Conservation (phyloP, 2,888 invertebrate species). For the Hirtodrosophila trivittata region DNA sequence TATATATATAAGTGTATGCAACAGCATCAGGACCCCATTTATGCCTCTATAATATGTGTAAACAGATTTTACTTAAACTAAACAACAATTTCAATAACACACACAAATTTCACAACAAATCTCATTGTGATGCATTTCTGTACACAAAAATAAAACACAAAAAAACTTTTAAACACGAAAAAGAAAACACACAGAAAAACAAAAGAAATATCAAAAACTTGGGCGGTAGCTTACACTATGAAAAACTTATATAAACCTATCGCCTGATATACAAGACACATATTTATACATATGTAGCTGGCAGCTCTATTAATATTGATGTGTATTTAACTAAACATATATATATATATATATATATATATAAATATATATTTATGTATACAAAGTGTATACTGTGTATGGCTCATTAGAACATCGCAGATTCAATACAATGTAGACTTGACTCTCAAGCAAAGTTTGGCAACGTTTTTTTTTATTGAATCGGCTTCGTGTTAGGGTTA, state of each 20-base stretch:
- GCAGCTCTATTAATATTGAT: constrained; percentile 1
- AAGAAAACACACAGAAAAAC: neutral
- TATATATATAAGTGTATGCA: constrained; percentile 1
- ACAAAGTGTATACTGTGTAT: constrained; percentile 36
- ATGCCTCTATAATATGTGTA: too few relatives aligned
- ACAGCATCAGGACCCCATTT: neutral
- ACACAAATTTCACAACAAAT: too few relatives aligned
- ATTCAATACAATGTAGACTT: constrained; percentile 24
- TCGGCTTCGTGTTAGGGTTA: constrained; percentile 5
- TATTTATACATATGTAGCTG: neutral
- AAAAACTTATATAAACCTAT: constrained; percentile 11
- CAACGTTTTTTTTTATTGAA: constrained; percentile 7
- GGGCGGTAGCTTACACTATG: constrained; percentile 19
- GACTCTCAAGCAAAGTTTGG: constrained; percentile 22
- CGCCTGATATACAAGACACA: constrained; percentile 5
- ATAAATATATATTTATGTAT: constrained; percentile 33
- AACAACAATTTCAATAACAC: constrained; percentile 2
- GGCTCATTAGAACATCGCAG: constrained; percentile 8
- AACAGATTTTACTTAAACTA: constrained; percentile 4
- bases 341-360: constrained; percentile 8
- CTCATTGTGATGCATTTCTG: constrained; percentile 72
- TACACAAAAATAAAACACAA: constrained; percentile 15
- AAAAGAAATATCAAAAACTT: too few relatives aligned
- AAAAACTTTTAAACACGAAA: neutral
- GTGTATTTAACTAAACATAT: neutral